Percentiles rank a stretch among this genome's conserved stretches.
These are phyloP conservation scores for Pimpla rufipes DNA, from an alignment of 2,888 invertebrate genomes.

Conservation along the genomic window DNA sequence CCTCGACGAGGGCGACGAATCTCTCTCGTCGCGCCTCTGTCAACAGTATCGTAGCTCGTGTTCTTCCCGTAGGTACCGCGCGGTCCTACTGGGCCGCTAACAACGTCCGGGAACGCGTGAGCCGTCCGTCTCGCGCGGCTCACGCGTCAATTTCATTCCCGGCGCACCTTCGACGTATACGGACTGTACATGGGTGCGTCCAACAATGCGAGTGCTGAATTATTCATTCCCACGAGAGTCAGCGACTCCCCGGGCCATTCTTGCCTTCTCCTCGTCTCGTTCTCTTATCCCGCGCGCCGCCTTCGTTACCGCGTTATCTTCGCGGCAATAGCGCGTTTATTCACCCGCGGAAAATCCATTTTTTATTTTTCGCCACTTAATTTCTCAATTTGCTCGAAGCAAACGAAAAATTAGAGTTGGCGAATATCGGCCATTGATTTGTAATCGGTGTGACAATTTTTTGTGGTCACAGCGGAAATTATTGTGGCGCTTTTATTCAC, in stretches of 20 bases:
- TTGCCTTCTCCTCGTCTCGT: slow-evolving; percentile 60
- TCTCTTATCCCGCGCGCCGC: slow-evolving; percentile 58
- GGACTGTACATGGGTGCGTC: slow-evolving; percentile 82
- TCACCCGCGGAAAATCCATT: not conserved
- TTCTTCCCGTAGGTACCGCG: slow-evolving; percentile 7
- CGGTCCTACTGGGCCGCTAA: slow-evolving; percentile 38
- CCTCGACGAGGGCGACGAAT: slow-evolving; percentile 15
- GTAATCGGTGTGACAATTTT: no score
- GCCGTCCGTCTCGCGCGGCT: slow-evolving; percentile 34
- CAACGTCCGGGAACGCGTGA: slow-evolving; percentile 59
- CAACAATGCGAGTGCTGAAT: slow-evolving; percentile 82
- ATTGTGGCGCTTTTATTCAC: no score
- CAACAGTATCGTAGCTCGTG: slow-evolving; percentile 15
- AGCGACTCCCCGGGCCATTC: slow-evolving; percentile 67
- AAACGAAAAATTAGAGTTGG: no score
- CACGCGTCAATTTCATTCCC: slow-evolving; percentile 79
- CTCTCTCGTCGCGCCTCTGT: slow-evolving; percentile 1
- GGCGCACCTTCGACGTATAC: slow-evolving; percentile 78
- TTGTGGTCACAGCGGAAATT: no score
- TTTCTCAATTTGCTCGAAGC: not conserved
- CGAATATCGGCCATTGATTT: no score
- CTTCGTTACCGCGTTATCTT: slow-evolving; percentile 37
- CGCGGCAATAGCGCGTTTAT: not conserved
- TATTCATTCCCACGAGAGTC: slow-evolving; percentile 80
- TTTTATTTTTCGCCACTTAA: not conserved